phyloP scores from a whole-genome alignment of 2,888 invertebrate species.

The Lepidochrysops patricia region DNA sequence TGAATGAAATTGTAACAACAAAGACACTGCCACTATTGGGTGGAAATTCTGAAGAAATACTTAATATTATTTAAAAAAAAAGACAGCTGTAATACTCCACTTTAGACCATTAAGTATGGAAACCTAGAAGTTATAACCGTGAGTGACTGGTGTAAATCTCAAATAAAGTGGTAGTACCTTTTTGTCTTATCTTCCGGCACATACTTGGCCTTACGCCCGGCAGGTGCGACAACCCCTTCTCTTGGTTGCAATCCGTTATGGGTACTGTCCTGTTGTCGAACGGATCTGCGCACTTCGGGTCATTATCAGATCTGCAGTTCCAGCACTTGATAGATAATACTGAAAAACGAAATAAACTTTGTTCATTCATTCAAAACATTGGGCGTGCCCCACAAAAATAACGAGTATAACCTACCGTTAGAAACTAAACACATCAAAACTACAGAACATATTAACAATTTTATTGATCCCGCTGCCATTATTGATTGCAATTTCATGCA shows the following conservation, averaged over 20 bases:
- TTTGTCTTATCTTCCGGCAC: slow-evolving; percentile 94
- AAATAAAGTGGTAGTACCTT: slow-evolving; percentile 77
- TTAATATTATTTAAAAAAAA: no score
- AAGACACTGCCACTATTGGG: no score
- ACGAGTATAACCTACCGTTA: slow-evolving; percentile 18
- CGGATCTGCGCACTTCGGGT: slow-evolving; percentile 93
- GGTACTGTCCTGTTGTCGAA: slow-evolving; percentile 92
- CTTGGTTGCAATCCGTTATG: slow-evolving; percentile 85
- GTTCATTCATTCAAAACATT: slow-evolving; percentile 19
- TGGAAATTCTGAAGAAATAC: no score
- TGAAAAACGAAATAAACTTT: slow-evolving; percentile 39
- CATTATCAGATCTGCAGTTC: slow-evolving; percentile 91
- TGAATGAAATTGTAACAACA: no score
- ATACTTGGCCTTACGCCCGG: slow-evolving; percentile 83
- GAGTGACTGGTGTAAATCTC: no score
- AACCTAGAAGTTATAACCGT: no score
- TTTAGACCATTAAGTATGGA: no score
- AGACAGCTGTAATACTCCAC: no score
- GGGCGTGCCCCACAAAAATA: slow-evolving; percentile 43
- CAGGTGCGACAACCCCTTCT: slow-evolving; percentile 76
- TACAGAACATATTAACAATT: slow-evolving; percentile 14
- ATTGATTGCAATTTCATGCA: not conserved
- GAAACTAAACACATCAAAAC: slow-evolving; percentile 18
- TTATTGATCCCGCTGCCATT: not conserved
- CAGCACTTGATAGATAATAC: slow-evolving; percentile 87